Conservation (phyloP, 2,113 vertebrate species). For the Eretmochelys imbricata region DNA sequence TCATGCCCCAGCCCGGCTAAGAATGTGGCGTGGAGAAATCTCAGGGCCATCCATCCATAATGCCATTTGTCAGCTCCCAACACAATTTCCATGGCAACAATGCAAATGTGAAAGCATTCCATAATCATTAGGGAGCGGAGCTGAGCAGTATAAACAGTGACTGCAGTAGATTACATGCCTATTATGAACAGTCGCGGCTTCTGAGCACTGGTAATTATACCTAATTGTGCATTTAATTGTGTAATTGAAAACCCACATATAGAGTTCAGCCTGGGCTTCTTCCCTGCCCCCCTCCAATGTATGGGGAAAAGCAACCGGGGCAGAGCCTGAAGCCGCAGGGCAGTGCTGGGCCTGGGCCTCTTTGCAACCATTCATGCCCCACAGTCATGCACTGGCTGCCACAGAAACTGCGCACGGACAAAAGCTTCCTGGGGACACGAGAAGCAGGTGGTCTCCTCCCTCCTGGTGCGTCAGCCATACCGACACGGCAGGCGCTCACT, state of each 20-base stretch:
- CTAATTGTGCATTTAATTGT: slow-evolving; percentile 88
- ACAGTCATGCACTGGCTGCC: rapidly evolving
- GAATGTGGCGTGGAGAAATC: neutral
- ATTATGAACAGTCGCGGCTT: slow-evolving; percentile 81
- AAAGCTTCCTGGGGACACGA: neutral
- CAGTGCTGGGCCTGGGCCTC: neutral
- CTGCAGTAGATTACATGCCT: slow-evolving; percentile 83
- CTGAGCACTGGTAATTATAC: slow-evolving; percentile 82
- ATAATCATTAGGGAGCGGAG: slow-evolving; percentile 76
- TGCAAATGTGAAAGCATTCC: slow-evolving; percentile 81
- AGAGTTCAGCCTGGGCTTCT: slow-evolving; percentile 64
- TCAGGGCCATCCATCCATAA: slow-evolving; percentile 39
- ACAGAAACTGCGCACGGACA: neutral
- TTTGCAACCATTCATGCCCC: neutral
- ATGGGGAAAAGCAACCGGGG: rapidly evolving
- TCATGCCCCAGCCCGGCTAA: rapidly evolving
- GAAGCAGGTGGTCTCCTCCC: neutral
- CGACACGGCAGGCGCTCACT: rapidly evolving
- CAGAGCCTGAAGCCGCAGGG: neutral
- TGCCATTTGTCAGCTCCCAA: slow-evolving; percentile 60
- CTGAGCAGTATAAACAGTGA: slow-evolving; percentile 81
- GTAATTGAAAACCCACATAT: slow-evolving; percentile 83
- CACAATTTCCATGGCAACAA: slow-evolving; percentile 79
- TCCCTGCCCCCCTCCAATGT: neutral
- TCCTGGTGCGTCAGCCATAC: neutral